Percentiles rank a stretch among this genome's conserved stretches.
phyloP scores from a whole-genome alignment of 1,140 invertebrate genomes.

The Cydia fagiglandana region DNA sequence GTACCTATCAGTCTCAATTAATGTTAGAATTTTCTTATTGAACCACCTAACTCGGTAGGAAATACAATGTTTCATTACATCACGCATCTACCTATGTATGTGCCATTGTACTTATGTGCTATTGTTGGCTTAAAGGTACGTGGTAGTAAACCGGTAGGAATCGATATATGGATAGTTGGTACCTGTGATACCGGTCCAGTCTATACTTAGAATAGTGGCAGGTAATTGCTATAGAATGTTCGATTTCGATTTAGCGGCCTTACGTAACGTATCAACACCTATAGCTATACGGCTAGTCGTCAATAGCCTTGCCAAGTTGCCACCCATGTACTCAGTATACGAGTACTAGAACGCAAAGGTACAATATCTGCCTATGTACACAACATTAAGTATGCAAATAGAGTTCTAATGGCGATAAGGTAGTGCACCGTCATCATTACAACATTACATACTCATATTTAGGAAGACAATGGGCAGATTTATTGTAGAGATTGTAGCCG shows the following conservation, averaged over 20 bases:
- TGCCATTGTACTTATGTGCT: slow-evolving; percentile 1
- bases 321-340: slow-evolving; percentile 1
- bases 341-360: not conserved
- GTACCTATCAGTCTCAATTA: not conserved
- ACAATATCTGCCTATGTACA: not conserved
- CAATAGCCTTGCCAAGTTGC: not conserved
- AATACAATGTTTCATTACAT: not conserved
- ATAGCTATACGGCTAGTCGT: not conserved
- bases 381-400: not conserved
- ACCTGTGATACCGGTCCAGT: not conserved
- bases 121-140: not conserved
- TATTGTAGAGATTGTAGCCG: too few relatives aligned
- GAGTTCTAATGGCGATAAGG: not conserved
- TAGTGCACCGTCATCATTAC: not conserved
- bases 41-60: not conserved
- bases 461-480: too few relatives aligned
- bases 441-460: too few relatives aligned
- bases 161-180: not conserved
- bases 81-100: not conserved
- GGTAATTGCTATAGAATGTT: slow-evolving; percentile 11
- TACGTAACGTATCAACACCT: not conserved
- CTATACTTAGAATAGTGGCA: slow-evolving; percentile 12
- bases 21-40: not conserved
- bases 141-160: slow-evolving; percentile 1
- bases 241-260: slow-evolving; percentile 3